Base-by-base conservation (phyloP, 1,140 invertebrate species). In the Ceratitis capitata region DNA sequence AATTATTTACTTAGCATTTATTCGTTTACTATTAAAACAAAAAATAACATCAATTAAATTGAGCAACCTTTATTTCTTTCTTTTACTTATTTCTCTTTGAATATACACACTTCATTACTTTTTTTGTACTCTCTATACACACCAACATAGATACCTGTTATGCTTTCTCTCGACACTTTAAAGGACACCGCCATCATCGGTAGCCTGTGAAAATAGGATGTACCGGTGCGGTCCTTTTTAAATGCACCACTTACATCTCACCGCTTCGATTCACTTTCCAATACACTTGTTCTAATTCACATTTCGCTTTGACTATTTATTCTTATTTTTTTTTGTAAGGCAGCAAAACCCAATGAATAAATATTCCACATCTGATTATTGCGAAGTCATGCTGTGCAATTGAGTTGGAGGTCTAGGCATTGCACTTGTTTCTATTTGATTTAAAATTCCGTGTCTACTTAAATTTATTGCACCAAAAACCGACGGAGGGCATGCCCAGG, bases 301-400 rank as follows among this genome's bases (percentile, higher is more conserved):
- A 39, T 12, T 9, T 26, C 56, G n/a, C n/a, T n/a, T n/a, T 19
- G 3, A 56, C 3, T 19, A 56, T 56, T 39, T 35, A 35, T 23
- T 9, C n/a, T 29, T 29, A 61, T 61, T 39, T 23, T 10, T 61
- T 39, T 23, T 10, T 42, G 42, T 26, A 47, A 64, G 32, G 23
- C 4, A 56, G 51, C 7, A 45, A 45, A 47, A 45, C 69, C 45
- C 69, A 45, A 45, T 47, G 69, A 78, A 78, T 47, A 39, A 39
- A 69, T 69, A 26, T 45, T n/a, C 69, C 69, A 45, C 39, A 45
- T 10, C n/a, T 42, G 69, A 45, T 45, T 78, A 78, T 78, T 78
- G 69, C 69, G 69, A 78, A 78, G 19, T 78, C 69, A 78, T 47
- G 69, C 69, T 78, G 69, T 78, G 69, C 69, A 78, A 78, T 78